These are phyloP conservation scores for Kryptopterus vitreolus DNA, from an alignment of 2,797 vertebrate species.

Conservation along the genomic window DNA sequence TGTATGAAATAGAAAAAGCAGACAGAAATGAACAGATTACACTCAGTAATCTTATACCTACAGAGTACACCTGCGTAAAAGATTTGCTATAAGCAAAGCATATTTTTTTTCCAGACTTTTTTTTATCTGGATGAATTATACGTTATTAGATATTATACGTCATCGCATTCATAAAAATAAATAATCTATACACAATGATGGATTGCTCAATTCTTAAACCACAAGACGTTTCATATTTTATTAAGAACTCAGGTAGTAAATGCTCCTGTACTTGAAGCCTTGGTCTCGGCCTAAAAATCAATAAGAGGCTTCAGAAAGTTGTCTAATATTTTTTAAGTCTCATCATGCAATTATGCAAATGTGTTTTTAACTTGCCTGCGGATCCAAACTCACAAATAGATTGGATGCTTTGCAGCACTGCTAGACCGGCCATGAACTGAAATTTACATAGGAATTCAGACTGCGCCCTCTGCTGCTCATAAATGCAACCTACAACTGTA, in stretches of 20 bases:
- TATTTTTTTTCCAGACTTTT: too few relatives aligned
- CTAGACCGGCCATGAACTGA: neutral
- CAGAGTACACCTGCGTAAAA: neutral
- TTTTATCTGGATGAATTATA: too few relatives aligned
- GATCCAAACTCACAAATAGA: neutral
- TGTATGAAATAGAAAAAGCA: neutral
- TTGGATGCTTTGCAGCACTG: conserved; percentile 20
- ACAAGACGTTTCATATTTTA: neutral
- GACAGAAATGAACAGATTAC: neutral
- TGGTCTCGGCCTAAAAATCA: neutral
- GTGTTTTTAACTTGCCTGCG: neutral
- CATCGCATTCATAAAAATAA: neutral
- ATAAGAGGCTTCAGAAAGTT: neutral
- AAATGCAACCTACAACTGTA: conserved; percentile 46
- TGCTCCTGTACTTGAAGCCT: neutral
- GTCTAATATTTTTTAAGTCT: neutral
- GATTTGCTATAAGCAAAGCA: neutral
- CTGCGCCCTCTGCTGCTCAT: conserved; percentile 64
- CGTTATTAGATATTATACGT: neutral
- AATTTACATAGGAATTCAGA: conserved; percentile 41
- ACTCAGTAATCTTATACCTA: neutral
- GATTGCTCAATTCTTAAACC: neutral
- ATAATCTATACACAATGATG: neutral
- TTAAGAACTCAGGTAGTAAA: neutral
- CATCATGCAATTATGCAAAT: neutral